Evolutionary conservation across 2,888 invertebrate species (phyloP).

Genomic region (Gibbula magus): DNA sequence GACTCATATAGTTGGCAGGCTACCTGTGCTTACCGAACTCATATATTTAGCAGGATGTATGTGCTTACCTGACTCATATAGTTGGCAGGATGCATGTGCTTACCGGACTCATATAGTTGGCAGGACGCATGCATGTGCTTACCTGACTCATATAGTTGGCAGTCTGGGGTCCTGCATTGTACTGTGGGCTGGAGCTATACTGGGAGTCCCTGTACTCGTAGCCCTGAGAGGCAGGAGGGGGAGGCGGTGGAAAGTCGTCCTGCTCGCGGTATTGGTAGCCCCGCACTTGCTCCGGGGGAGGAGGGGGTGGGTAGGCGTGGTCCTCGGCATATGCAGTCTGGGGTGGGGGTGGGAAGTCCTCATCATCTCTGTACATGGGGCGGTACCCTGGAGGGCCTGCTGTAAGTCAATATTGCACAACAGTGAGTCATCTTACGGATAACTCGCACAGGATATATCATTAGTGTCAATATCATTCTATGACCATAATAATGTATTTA

Average conservation of each 20-base stretch:
- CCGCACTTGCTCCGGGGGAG: slow-evolving; percentile 54
- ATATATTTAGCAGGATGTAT: too few relatives aligned
- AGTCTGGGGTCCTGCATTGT: background rate
- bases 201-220: slow-evolving; percentile 1
- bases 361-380: slow-evolving; percentile 48
- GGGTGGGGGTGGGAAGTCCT: slow-evolving; percentile 58
- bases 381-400: slow-evolving; percentile 54
- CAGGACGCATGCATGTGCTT: too few relatives aligned
- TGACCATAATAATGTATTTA: too few relatives aligned
- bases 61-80: too few relatives aligned
- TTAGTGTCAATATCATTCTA: too few relatives aligned
- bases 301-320: slow-evolving; percentile 38
- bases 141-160: slow-evolving; percentile 7
- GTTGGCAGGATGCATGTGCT: too few relatives aligned
- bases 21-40: too few relatives aligned
- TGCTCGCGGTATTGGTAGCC: slow-evolving; percentile 52
- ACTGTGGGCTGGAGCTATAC: background rate
- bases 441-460: too few relatives aligned
- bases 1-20: too few relatives aligned
- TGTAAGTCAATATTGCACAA: background rate
- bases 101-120: too few relatives aligned
- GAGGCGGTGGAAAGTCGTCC: slow-evolving; percentile 63
- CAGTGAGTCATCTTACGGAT: too few relatives aligned
- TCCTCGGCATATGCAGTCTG: slow-evolving; percentile 38
- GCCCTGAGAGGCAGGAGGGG: slow-evolving; percentile 50